phyloP scores from a whole-genome alignment of 1,140 invertebrate genomes.

The Drosophila obscura region DNA sequence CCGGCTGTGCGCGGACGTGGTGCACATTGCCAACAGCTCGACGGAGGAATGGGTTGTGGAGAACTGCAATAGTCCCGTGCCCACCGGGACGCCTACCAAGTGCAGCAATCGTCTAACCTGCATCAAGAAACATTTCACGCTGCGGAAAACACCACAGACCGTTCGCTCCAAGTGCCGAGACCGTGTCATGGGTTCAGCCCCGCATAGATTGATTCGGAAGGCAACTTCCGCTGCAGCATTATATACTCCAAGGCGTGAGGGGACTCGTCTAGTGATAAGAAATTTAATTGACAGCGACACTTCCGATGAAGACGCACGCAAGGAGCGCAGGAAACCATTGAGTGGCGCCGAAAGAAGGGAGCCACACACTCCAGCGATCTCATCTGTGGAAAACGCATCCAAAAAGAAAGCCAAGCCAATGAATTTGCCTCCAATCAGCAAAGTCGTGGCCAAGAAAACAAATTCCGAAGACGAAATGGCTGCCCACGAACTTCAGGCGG shows the following conservation, averaged over 20 bases:
- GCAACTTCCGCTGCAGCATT: background rate
- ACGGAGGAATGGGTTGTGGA: conserved; percentile 73
- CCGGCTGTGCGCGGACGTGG: conserved; percentile 53
- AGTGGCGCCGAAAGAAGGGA: background rate
- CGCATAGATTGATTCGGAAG: background rate
- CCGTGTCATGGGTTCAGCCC: too few species aligned
- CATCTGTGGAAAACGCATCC: too few species aligned
- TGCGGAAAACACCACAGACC: conserved; percentile 3
- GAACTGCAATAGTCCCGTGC: conserved; percentile 42
- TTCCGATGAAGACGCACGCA: conserved; percentile 3
- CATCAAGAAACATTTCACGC: conserved; percentile 3
- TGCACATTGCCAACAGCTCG: conserved; percentile 71
- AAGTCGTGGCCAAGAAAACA: too few species aligned
- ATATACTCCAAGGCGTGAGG: background rate
- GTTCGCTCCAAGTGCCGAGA: conserved; percentile 4
- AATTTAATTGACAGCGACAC: background rate
- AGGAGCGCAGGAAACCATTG: background rate
- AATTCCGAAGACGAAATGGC: background rate
- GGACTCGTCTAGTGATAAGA: too few species aligned
- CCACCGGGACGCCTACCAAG: conserved; percentile 12
- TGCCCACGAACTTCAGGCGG: background rate
- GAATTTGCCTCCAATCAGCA: too few species aligned
- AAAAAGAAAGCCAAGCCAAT: too few species aligned
- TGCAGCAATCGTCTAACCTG: background rate
- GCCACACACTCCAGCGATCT: too few species aligned